These are phyloP conservation scores for Heliangelus exortis DNA, from an alignment of 2,797 vertebrate species.

Conservation along the genomic window DNA sequence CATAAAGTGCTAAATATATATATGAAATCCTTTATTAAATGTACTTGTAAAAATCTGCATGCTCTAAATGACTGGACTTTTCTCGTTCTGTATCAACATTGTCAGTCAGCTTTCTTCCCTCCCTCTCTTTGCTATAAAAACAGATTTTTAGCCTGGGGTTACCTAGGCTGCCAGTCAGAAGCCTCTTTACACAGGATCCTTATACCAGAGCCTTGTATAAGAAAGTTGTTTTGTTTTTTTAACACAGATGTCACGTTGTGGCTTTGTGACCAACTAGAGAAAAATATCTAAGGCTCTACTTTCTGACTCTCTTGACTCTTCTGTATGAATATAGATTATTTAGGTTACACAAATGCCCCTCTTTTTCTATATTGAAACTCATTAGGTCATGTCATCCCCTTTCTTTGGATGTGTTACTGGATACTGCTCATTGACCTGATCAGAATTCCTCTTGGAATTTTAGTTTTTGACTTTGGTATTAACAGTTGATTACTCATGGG, in stretches of 20 bases:
- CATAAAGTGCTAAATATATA: not conserved
- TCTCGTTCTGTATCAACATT: not conserved
- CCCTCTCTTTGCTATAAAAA: not conserved
- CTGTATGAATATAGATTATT: not conserved
- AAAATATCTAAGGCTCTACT: not conserved
- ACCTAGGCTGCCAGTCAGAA: not conserved
- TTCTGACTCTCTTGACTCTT: not conserved
- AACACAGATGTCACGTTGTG: not conserved
- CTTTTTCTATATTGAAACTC: not conserved
- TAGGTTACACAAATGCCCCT: not conserved
- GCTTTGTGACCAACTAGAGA: not conserved
- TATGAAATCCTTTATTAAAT: not conserved
- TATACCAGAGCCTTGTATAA: not conserved
- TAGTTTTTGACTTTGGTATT: not conserved
- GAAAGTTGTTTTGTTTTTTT: not conserved
- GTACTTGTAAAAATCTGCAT: too few species aligned
- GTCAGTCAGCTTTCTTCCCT: not conserved
- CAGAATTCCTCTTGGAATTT: not conserved
- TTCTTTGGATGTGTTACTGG: not conserved
- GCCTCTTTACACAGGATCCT: constrained; percentile 24
- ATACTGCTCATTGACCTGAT: not conserved
- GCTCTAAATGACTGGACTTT: not conserved
- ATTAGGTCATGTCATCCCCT: not conserved
- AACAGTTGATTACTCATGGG: not conserved
- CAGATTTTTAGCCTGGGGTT: not conserved